Conservation (phyloP, 2,113 vertebrate species). For the Pangasianodon hypophthalmus region DNA sequence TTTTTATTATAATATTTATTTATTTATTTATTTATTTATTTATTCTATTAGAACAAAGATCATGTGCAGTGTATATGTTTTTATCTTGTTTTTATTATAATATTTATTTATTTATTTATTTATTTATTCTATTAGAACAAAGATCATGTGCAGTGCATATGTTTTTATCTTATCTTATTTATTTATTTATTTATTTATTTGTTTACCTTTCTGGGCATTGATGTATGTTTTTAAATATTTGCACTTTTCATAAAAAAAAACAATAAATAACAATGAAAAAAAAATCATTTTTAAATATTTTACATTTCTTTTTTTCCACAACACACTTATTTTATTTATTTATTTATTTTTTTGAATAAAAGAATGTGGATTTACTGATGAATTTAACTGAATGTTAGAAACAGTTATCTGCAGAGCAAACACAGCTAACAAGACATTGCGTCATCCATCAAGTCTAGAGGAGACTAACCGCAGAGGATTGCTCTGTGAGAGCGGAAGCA, state of each 20-base stretch:
- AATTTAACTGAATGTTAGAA: background rate
- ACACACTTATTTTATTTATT: too few relatives aligned
- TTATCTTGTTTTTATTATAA: too few relatives aligned
- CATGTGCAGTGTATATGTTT: too few relatives aligned
- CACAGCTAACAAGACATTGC: too few relatives aligned
- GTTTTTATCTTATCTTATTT: background rate
- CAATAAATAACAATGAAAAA: background rate
- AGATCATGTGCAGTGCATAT: too few relatives aligned
- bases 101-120: too few relatives aligned
- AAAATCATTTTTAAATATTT: background rate
- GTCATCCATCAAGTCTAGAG: background rate
- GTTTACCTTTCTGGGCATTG: background rate
- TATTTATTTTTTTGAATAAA: too few relatives aligned
- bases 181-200: background rate
- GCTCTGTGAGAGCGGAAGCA: background rate
- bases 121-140: too few relatives aligned
- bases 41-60: too few relatives aligned
- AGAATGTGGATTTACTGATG: background rate
- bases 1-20: background rate
- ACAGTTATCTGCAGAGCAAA: background rate
- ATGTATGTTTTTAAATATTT: background rate
- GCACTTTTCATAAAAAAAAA: background rate
- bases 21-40: background rate
- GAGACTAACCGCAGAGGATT: background rate
- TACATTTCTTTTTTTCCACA: background rate